These are phyloP conservation scores for Leucopternis melanops DNA, from an alignment of 2,113 vertebrate genomes.

Conservation along the genomic window DNA sequence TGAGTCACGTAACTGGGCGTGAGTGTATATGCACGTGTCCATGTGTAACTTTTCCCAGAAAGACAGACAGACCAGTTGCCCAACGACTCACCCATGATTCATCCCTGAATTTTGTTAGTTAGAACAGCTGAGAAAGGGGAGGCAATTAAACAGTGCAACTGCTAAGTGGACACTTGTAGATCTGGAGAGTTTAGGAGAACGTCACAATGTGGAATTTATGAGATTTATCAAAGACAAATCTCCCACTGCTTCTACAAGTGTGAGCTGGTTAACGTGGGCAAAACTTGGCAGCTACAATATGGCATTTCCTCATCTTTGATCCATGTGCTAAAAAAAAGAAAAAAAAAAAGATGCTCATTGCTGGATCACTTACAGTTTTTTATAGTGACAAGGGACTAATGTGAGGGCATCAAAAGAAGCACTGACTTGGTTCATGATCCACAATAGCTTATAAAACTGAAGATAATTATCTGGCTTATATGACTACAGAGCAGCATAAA, in stretches of 20 bases:
- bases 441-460: background rate
- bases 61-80: background rate
- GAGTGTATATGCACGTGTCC: background rate
- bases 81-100: rapidly evolving
- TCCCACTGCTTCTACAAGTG: background rate
- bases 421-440: background rate
- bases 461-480: background rate
- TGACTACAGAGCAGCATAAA: background rate
- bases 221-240: background rate
- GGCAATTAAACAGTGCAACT: background rate
- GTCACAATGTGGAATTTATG: background rate
- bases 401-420: background rate
- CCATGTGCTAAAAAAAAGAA: background rate
- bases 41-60: background rate
- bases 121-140: background rate
- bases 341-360: background rate
- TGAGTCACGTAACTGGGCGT: background rate
- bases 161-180: background rate
- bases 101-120: background rate
- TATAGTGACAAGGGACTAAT: background rate
- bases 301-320: too few relatives aligned
- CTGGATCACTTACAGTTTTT: background rate
- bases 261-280: background rate
- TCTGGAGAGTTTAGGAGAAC: background rate
- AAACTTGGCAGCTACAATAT: too few relatives aligned